Evolutionary conservation across 2,797 vertebrate genomes (phyloP).

Genomic region (Neosilurus mollespiculum): DNA sequence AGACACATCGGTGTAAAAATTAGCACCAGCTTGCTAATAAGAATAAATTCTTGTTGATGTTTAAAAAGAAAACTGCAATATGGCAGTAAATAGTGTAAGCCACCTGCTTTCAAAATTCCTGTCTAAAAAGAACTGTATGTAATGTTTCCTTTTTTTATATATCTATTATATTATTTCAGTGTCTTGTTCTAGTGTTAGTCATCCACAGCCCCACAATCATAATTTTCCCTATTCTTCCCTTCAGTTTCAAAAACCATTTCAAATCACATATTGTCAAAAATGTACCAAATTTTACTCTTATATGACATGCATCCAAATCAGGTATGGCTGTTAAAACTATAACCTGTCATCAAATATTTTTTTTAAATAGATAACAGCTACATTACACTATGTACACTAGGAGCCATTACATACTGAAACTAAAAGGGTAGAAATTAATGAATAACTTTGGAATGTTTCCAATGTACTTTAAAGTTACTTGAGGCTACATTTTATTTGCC

Average conservation of each 20-base stretch:
- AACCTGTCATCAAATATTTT: not conserved
- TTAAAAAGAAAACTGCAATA: not conserved
- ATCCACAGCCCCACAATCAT: not conserved
- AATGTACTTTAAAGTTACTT: not conserved
- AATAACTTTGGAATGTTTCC: not conserved
- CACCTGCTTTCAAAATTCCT: not conserved
- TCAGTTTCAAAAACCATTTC: slow-evolving; percentile 12
- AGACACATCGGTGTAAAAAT: too few relatives aligned
- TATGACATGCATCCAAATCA: not conserved
- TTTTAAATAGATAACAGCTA: not conserved
- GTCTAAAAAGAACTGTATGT: too few relatives aligned
- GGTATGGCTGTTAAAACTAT: not conserved
- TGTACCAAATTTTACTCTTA: not conserved
- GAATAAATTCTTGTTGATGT: too few relatives aligned
- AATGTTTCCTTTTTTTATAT: not conserved
- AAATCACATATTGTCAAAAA: not conserved
- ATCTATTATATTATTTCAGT: not conserved
- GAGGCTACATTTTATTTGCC: not conserved
- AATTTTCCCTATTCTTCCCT: not conserved
- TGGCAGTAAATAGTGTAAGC: not conserved
- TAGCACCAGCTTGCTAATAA: too few relatives aligned
- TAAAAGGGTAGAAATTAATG: not conserved
- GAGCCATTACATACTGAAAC: not conserved
- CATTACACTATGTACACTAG: not conserved
- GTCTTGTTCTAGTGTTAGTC: not conserved